Evolutionary conservation across 1,140 invertebrate genomes (phyloP), one percentile per base, ranked within the genome.

Genomic region (Megalonaias nervosa): DNA sequence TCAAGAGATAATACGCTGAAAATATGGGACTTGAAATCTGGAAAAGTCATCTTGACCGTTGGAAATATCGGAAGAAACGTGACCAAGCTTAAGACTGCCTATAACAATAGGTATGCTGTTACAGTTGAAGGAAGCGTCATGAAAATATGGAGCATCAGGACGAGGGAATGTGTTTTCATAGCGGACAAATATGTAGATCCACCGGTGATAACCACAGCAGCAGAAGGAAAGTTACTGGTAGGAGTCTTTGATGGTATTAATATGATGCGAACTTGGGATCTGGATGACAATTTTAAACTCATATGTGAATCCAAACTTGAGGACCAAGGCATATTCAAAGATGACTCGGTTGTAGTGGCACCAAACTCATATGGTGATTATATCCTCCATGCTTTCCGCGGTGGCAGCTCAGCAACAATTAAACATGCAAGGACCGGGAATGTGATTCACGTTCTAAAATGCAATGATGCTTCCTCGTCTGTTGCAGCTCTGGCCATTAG

Each of bases 1-100:
- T 88, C 89, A 14, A 70, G 79, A 31, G 89, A 90, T 67, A 80
- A 87, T 67, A 89, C 88, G 3, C 83, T 90, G 70, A 90, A 90
- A 76, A 62, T 88, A 15, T 90, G 89, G 89, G 86, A 90, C 66
- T 70, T 90, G 13, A 74, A 85, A n/a, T 82, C 80, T 13, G 89
- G 89, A 4, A 83, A 82, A 64, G 89, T 90, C 14, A 79, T 83
- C 13, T 84, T 84, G 79, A 89, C 88, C 0, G 82, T 90, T 21
- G 74, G 84, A 19, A 84, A 84, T 13, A 84, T 89, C 14, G 88
- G 89, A n/a, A 76, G 68, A 60, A 77, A 86, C 38, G 85, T 89
- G 17, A 80, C 74, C 17, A 73, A 77, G n/a, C 78, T 90, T 19
- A 74, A 81, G 55, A 70, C 83, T 13, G 89, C 84, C 1, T 75